Evolutionary conservation across 1,140 invertebrate genomes (phyloP).

Genomic region (Parasteatoda tepidariorum): DNA sequence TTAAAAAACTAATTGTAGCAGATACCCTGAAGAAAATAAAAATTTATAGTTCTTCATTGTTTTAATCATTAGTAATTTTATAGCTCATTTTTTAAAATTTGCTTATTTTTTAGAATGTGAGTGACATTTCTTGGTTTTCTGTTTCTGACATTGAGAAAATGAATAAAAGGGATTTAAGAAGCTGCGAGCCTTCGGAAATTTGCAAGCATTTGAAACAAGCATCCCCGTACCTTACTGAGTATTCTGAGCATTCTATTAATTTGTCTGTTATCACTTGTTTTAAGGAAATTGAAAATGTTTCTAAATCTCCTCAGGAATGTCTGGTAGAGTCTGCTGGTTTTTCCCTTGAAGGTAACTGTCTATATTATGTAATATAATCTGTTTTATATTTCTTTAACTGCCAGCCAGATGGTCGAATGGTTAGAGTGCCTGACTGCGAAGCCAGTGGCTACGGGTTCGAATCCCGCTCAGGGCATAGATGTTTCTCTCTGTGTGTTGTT

Average conservation of each 20-base stretch:
- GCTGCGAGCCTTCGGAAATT: constrained; percentile 4
- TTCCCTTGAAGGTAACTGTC: constrained; percentile 12
- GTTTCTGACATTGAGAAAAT: constrained; percentile 20
- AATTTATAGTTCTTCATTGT: neutral
- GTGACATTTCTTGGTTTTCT: constrained; percentile 23
- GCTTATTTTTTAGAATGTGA: constrained; percentile 11
- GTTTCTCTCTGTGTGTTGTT: neutral
- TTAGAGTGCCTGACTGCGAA: too few relatives aligned
- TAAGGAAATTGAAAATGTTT: constrained; percentile 12
- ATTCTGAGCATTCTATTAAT: constrained; percentile 7
- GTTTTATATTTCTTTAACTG: neutral
- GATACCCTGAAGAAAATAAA: neutral
- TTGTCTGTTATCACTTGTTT: neutral
- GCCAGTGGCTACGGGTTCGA: too few relatives aligned
- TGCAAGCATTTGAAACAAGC: neutral
- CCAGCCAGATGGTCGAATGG: neutral
- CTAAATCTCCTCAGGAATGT: constrained; percentile 11
- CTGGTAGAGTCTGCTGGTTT: constrained; percentile 34
- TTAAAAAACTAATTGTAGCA: neutral
- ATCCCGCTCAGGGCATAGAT: too few relatives aligned
- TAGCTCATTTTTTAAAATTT: neutral
- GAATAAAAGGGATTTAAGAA: constrained; percentile 5
- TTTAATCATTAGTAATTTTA: neutral
- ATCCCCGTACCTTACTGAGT: neutral
- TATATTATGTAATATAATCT: neutral